phyloP scores from a whole-genome alignment of 2,888 invertebrate species.

The Branchellion lobata region DNA sequence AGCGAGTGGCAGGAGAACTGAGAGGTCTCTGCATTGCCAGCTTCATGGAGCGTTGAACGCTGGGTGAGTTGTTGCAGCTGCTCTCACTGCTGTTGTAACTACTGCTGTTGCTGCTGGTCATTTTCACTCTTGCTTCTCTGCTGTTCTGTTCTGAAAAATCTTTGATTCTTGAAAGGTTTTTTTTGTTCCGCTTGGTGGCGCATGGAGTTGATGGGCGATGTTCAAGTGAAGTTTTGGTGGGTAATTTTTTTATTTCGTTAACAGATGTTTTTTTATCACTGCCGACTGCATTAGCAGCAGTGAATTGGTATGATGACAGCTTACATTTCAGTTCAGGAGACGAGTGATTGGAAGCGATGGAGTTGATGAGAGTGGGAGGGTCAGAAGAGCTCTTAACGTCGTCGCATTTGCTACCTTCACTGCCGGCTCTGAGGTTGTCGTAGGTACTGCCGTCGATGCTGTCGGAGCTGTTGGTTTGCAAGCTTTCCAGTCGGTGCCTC shows the following conservation, averaged over 20 bases:
- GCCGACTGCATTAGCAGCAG: too few species aligned
- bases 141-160: neutral
- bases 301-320: too few species aligned
- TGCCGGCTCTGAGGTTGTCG: neutral
- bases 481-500: conserved; percentile 55
- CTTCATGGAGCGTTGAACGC: conserved; percentile 17
- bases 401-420: neutral
- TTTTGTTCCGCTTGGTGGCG: too few species aligned
- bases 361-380: too few species aligned
- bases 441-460: neutral
- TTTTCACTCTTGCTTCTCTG: neutral
- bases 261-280: too few species aligned
- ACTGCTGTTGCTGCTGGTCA: neutral
- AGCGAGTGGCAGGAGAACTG: too few species aligned
- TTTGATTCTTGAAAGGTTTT: too few species aligned
- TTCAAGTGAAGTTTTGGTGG: too few species aligned
- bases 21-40: neutral
- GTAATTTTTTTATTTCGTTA: too few species aligned
- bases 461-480: conserved; percentile 24
- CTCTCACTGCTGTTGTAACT: conserved; percentile 28
- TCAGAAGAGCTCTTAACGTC: neutral
- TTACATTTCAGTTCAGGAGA: too few species aligned
- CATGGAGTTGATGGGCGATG: too few species aligned
- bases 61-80: conserved; percentile 31
- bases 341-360: too few species aligned